phyloP scores from a whole-genome alignment of 2,797 vertebrate species.

The Amphiprion clarkii region DNA sequence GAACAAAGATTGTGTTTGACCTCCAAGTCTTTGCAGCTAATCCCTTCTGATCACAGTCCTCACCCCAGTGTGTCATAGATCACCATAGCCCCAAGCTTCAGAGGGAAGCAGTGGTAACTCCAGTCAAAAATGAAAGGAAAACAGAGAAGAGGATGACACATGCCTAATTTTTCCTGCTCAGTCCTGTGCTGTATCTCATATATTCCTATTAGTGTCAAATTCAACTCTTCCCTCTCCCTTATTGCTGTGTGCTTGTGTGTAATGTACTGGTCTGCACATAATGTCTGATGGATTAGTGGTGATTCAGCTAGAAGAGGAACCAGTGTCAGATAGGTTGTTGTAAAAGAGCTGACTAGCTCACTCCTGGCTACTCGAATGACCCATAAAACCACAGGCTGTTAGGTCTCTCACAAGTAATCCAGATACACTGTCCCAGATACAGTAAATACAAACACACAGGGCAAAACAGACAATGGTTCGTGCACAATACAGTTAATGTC shows the following conservation, averaged over 20 bases:
- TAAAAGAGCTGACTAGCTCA: slow-evolving; percentile 56
- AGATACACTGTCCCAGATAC: slow-evolving; percentile 12
- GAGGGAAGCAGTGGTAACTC: slow-evolving; percentile 5
- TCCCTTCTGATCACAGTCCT: slow-evolving; percentile 12
- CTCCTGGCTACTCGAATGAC: slow-evolving; percentile 42
- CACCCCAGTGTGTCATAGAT: slow-evolving; percentile 3
- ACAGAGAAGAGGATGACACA: slow-evolving; percentile 6
- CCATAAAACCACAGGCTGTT: slow-evolving; percentile 57
- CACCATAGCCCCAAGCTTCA: slow-evolving; percentile 4
- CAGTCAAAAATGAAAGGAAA: background rate
- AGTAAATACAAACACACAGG: slow-evolving; percentile 8
- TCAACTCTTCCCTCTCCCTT: slow-evolving; percentile 2
- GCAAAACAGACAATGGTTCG: slow-evolving; percentile 1
- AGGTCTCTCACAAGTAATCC: slow-evolving; percentile 24
- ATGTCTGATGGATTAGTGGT: slow-evolving; percentile 52
- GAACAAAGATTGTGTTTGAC: slow-evolving; percentile 10
- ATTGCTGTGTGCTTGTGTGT: slow-evolving; percentile 37
- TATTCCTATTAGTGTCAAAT: slow-evolving; percentile 17
- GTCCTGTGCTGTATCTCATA: slow-evolving; percentile 12
- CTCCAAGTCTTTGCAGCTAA: slow-evolving; percentile 4
- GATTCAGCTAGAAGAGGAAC: slow-evolving; percentile 53
- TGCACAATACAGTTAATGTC: background rate
- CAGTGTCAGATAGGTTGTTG: slow-evolving; percentile 40
- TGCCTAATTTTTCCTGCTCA: background rate
- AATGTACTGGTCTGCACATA: slow-evolving; percentile 21